Evolutionary conservation across 2,797 vertebrate genomes (phyloP), one percentile per base, ranked within the genome.

Genomic region (Nannoperca obscura): DNA sequence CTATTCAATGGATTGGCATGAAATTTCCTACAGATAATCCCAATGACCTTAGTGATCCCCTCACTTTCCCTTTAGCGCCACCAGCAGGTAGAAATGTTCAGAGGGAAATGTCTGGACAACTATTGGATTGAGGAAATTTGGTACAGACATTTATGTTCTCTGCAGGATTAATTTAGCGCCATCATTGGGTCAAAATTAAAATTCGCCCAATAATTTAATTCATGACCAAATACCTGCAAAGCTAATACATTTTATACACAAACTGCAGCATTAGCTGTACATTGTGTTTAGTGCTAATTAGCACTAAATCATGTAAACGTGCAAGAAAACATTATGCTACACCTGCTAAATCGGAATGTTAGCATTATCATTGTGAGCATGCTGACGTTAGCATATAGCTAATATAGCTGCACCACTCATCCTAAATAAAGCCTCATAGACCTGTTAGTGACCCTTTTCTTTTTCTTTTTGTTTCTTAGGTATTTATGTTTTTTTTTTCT

Each of bases 301-400:
- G n/a, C n/a, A 38, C 24, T 27, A 24, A 32, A 70, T 34, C n/a
- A 67, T 30, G 10, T 50, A 36, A 17, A 11, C 15, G 15, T 52
- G 34, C 32, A 42, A 63, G 38, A 34, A 38, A 2, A 8, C 36
- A 38, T 38, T 38, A 38, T 11, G 32, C 32, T 32, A 32, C 32
- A 38, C 36, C 36, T 38, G 36, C 36, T 38, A 11, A 38, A 38
- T 38, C 10, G 9, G 36, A 9, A 38, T 38, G 36, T 38, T 11
- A 38, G 36, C 10, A 38, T 38, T 38, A 10, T 11, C 36, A 15
- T 2, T 59, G n/a, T 59, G 57, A 38, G 34, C 34, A 14, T 40
- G 32, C n/a, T 71, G 49, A 59, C 3, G 5, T 61, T 55, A 71
- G 76, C 59, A 38, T 76, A 68, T 77, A 0, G 42, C 34, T 55